Base-by-base conservation (phyloP, 92 coral and sea anemone genomes). In the Zoanthus sansibaricus region DNA sequence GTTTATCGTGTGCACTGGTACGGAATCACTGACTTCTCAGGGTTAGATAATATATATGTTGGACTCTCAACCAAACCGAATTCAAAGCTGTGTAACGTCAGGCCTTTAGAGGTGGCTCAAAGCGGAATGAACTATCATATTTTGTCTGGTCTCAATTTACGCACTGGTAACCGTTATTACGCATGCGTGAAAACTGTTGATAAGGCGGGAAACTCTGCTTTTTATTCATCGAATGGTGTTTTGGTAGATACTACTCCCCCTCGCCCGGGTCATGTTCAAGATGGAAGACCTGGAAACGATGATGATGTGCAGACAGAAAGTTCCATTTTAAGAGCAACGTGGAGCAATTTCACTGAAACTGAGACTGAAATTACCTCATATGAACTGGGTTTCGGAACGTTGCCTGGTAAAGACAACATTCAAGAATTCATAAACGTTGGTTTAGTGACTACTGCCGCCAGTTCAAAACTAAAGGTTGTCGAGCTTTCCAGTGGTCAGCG, bases 1-100 rank as follows among this genome's bases (percentile, higher is more conserved):
- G 87, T 97, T 12, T 97, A 88, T 72, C 99, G 99, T 17, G 95
- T 94, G 56, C 98, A 97, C 82, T 97, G 99, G 99, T 89, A 91
- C 69, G 97, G 94, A 45, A 73, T 97, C n/a, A 87, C 73, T 71
- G 98, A 97, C 64, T 90, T 95, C 83, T 93, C 99, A 33, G 98
- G 99, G 7, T 77, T 97, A 10, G 87, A 87, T 48, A 76, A 83
- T 5, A 89, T 90, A 54, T 87, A 88, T 75, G 93, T 93, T 42
- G 96, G 99, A 9, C 89, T 97, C 9, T 91, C 95, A 15, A 93
- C 94, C 71, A 73, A 73, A 49, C 64, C 80, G 21, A 72, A 78
- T 32, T 78, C 92, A 25, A 21, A 75, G 31, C 68, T 30, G 44
- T 97, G 99, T 89, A 98, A 95, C 37, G 92, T 88, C 64, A 89